Evolutionary conservation across 2,888 invertebrate species (phyloP), one percentile per base, ranked within the genome.

Genomic region (Leucania comma): DNA sequence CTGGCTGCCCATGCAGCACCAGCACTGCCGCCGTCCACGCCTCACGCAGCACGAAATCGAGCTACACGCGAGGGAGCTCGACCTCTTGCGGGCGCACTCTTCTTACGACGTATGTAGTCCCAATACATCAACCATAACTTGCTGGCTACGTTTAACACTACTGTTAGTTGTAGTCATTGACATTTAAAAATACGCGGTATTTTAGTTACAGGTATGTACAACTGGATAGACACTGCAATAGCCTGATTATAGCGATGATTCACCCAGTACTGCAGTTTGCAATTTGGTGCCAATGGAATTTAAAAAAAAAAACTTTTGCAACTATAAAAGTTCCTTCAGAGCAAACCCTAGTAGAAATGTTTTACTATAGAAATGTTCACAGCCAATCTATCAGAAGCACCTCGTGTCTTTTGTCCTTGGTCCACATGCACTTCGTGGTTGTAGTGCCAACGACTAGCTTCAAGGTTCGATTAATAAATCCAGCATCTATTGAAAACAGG

Each of bases 1-100:
- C 22, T 96, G 96, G 90, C 87, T 97, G 78, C 96, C 95, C 1
- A 73, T 86, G 42, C 95, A 95, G 84, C 87, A 92, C 78, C 87
- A 90, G 0, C 90, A 89, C 80, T 95, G 95, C 83, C 90, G 83
- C 3, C 89, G 90, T 0, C 95, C 95, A n/a, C 90, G 94, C 0
- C 92, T 92, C 51, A 92, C 94, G 0, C 93, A 91, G 60, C 91
- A 93, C 76, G 89, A 93, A 75, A 93, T 94, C 24, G 95, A 94
- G 59, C 74, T 93, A 3, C 91, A 93, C 42, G 91, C 92, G 2
- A 86, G 91, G 12, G 94, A 93, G 66, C 84, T 93, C 60, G 89
- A 93, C 1, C 85, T 83, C 1, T 77, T 94, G 61, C 86, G 89
- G 29, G 83, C 87, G 3, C 83, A 77, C 2, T 74, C 88, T 1